Evolutionary conservation across 2,113 vertebrate genomes (phyloP).

Genomic region (Alexandromys fortis): DNA sequence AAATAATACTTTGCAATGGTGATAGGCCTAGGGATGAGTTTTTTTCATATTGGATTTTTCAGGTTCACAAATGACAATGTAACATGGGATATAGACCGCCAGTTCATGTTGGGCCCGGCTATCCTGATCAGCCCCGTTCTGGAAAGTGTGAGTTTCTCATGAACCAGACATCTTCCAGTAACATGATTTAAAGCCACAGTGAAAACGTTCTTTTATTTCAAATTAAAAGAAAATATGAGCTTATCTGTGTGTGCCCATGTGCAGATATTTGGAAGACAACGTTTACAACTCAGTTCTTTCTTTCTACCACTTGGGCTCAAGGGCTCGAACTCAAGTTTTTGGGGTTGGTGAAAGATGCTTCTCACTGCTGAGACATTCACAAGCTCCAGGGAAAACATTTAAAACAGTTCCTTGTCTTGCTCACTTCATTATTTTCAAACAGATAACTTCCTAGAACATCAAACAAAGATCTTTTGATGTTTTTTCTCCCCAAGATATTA

Average conservation of each 20-base stretch:
- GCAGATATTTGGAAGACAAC: background rate
- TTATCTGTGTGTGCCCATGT: background rate
- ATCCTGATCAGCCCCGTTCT: constrained; percentile 93
- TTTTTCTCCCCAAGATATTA: background rate
- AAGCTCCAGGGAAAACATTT: background rate
- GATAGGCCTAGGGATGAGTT: background rate
- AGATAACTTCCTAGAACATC: background rate
- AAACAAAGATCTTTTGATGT: background rate
- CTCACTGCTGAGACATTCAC: too few species aligned
- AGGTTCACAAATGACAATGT: constrained; percentile 90
- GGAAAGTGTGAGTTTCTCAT: constrained; percentile 78
- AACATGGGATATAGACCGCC: constrained; percentile 91
- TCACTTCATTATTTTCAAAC: background rate
- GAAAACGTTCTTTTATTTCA: background rate
- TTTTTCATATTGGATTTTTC: background rate
- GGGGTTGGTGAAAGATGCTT: too few species aligned
- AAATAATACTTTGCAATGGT: too few species aligned
- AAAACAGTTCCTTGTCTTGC: background rate
- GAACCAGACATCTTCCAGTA: background rate
- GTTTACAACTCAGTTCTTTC: background rate
- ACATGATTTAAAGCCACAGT: background rate
- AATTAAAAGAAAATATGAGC: background rate
- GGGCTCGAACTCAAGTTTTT: background rate
- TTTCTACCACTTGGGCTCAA: background rate
- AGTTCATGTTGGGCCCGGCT: constrained; percentile 95